Percentiles rank a stretch among this genome's conserved stretches.
Evolutionary conservation across 2,797 vertebrate species (phyloP).

Genomic region (Gymnopithys bicolor): DNA sequence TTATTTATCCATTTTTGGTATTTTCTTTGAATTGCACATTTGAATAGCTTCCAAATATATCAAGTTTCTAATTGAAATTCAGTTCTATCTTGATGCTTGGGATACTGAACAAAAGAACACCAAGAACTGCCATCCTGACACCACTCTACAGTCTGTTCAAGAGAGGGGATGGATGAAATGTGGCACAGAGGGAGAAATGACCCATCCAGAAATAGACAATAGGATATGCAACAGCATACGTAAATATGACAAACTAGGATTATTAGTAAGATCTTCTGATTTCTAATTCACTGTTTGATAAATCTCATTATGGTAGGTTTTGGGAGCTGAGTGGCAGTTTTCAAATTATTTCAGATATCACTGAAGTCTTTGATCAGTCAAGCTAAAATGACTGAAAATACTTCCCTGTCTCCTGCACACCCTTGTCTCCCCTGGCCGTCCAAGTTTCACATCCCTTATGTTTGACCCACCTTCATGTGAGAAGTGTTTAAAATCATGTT

Average conservation of each 20-base stretch:
- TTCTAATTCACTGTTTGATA: not conserved
- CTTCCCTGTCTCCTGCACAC: not conserved
- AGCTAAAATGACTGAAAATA: not conserved
- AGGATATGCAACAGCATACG: not conserved
- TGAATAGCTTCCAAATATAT: not conserved
- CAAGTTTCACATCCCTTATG: not conserved
- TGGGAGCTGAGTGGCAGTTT: not conserved
- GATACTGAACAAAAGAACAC: not conserved
- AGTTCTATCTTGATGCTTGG: not conserved
- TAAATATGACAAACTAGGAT: not conserved
- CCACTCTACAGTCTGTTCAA: not conserved
- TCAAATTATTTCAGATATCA: not conserved
- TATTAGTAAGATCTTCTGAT: not conserved
- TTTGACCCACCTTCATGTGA: not conserved
- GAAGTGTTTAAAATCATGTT: not conserved
- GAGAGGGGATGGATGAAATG: not conserved
- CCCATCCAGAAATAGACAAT: not conserved
- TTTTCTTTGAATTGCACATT: not conserved
- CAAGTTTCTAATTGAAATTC: not conserved
- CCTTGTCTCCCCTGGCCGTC: fast-evolving
- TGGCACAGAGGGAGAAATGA: not conserved
- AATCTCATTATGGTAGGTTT: not conserved
- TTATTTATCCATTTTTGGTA: not conserved
- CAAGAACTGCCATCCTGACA: not conserved
- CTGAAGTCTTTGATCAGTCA: not conserved